Conservation (phyloP, 2,888 invertebrate genomes). For the Drosophila meridionalis region DNA sequence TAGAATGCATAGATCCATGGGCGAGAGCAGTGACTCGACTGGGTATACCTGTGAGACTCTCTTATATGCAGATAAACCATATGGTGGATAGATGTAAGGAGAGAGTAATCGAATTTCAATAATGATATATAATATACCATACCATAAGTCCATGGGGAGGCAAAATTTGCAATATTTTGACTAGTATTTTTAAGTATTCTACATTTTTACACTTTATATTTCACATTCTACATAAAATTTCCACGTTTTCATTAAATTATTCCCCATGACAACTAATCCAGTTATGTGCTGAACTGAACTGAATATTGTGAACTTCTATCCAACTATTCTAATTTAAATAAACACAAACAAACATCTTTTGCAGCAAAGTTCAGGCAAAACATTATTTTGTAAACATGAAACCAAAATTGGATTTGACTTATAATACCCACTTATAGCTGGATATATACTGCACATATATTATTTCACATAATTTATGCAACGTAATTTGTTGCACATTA, state of each 20-base stretch:
- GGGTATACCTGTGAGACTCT: not conserved
- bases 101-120: not conserved
- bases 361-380: not conserved
- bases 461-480: conserved; percentile 5
- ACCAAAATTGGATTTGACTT: not conserved
- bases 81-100: not conserved
- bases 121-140: no score
- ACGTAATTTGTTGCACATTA: conserved; percentile 3
- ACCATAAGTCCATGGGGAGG: no score
- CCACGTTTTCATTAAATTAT: not conserved
- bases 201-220: not conserved
- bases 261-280: not conserved
- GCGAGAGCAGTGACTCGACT: not conserved
- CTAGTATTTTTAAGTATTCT: not conserved
- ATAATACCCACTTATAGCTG: not conserved
- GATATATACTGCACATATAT: not conserved
- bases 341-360: not conserved
- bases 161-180: no score
- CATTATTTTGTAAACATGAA: not conserved
- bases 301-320: not conserved
- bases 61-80: not conserved
- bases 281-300: not conserved
- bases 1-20: not conserved
- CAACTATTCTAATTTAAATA: not conserved
- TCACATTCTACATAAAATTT: not conserved